A percentile compares a stretch with the other conserved stretches of the same genome.
phyloP scores from a whole-genome alignment of 1,140 invertebrate species.

The Trichoplusia ni region DNA sequence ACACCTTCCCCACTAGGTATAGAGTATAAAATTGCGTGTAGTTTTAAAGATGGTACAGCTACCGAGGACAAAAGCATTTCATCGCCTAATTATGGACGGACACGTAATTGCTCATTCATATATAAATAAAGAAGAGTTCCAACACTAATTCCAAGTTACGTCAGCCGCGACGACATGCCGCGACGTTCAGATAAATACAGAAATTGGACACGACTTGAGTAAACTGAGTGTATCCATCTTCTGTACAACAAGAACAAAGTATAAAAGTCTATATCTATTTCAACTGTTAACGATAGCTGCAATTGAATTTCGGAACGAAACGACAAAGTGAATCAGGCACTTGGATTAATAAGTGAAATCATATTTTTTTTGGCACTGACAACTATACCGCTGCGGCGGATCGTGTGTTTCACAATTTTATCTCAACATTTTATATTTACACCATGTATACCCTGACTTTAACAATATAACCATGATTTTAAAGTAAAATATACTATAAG shows the following conservation, averaged over 20 bases:
- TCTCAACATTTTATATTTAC: constrained; percentile 37
- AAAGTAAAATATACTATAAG: constrained; percentile 35
- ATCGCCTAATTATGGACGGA: constrained; percentile 55
- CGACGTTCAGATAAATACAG: neutral
- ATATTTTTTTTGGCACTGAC: constrained; percentile 46
- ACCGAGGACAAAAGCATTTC: constrained; percentile 17
- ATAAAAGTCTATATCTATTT: too few relatives aligned
- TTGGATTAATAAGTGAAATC: constrained; percentile 8
- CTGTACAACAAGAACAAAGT: too few relatives aligned
- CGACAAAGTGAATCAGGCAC: constrained; percentile 1
- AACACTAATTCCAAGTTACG: constrained; percentile 37
- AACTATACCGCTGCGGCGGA: constrained; percentile 15
- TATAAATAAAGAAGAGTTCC: constrained; percentile 35
- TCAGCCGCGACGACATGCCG: neutral
- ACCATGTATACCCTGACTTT: constrained; percentile 53
- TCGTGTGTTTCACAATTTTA: constrained; percentile 22
- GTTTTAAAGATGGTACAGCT: constrained; percentile 2
- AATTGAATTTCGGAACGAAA: constrained; percentile 10
- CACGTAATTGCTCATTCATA: constrained; percentile 53
- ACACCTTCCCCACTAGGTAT: neutral
- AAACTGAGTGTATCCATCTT: too few relatives aligned
- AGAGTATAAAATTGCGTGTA: neutral
- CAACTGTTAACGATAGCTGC: too few relatives aligned
- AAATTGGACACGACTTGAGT: too few relatives aligned
- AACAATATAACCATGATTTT: constrained; percentile 43